Percentiles rank a stretch among this genome's conserved stretches.
Conservation (phyloP, 2,113 vertebrate species). For the Formicarius rufipectus region DNA sequence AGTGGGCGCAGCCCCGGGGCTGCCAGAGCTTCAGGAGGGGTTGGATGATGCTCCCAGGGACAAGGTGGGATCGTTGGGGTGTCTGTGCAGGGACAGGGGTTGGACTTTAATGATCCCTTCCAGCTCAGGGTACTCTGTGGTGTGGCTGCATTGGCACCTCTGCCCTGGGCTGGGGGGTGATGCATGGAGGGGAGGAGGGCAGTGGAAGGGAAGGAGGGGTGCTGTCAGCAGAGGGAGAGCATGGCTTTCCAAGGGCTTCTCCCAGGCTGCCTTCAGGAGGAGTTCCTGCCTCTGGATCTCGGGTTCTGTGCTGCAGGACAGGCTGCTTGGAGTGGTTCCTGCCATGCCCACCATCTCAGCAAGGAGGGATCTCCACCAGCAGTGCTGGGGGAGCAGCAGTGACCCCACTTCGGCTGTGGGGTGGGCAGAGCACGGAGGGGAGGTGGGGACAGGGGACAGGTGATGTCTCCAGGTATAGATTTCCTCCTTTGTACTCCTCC, state of each 20-base stretch:
- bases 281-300: not conserved
- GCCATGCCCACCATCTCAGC: not conserved
- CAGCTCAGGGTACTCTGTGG: not conserved
- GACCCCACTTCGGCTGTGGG: not conserved
- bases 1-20: not conserved
- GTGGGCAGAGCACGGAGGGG: not conserved
- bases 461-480: not conserved
- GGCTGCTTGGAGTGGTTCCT: too few species aligned
- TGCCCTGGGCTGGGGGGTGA: not conserved
- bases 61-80: not conserved
- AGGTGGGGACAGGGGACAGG: not conserved
- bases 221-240: not conserved
- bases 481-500: not conserved
- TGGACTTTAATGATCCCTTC: not conserved
- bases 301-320: not conserved
- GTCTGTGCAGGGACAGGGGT: not conserved
- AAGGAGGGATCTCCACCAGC: not conserved
- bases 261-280: not conserved
- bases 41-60: accelerated
- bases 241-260: not conserved
- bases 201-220: not conserved
- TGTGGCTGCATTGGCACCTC: not conserved
- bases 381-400: not conserved
- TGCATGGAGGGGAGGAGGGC: not conserved
- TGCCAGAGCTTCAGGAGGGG: not conserved